Evolutionary conservation across 2,797 vertebrate genomes (phyloP).

Genomic region (Glossophaga mutica): DNA sequence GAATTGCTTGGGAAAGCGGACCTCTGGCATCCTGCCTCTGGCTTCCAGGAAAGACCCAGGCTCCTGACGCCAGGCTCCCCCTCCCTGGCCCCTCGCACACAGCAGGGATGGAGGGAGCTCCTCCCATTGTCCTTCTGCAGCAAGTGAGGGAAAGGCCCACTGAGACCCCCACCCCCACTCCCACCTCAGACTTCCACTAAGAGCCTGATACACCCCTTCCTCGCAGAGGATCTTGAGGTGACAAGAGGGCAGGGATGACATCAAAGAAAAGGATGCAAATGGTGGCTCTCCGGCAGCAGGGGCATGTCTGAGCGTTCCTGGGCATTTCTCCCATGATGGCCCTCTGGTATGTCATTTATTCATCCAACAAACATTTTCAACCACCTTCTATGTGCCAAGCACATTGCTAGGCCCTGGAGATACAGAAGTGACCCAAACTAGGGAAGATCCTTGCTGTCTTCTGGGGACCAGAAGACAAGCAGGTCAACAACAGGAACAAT

Average conservation of each 20-base stretch:
- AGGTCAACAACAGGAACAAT: background rate
- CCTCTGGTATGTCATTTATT: background rate
- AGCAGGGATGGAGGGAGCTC: too few relatives aligned
- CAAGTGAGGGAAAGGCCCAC: background rate
- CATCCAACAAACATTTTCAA: background rate
- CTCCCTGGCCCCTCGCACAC: accelerated
- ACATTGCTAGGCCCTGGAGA: background rate
- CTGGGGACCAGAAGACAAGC: background rate
- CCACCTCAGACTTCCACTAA: background rate
- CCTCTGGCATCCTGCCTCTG: background rate
- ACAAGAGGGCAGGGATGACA: background rate
- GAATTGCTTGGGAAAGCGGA: background rate
- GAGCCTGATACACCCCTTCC: background rate
- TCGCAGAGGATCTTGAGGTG: background rate
- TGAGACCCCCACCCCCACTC: background rate
- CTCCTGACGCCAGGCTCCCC: background rate
- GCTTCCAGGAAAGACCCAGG: background rate
- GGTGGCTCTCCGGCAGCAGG: background rate
- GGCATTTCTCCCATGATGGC: background rate
- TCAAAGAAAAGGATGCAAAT: background rate
- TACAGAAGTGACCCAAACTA: background rate
- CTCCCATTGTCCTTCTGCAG: background rate
- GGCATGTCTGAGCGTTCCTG: background rate
- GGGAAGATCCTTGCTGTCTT: background rate
- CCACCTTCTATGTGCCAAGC: background rate